Conservation (phyloP, 2,797 vertebrate genomes). For the Chaunax sp. region DNA sequence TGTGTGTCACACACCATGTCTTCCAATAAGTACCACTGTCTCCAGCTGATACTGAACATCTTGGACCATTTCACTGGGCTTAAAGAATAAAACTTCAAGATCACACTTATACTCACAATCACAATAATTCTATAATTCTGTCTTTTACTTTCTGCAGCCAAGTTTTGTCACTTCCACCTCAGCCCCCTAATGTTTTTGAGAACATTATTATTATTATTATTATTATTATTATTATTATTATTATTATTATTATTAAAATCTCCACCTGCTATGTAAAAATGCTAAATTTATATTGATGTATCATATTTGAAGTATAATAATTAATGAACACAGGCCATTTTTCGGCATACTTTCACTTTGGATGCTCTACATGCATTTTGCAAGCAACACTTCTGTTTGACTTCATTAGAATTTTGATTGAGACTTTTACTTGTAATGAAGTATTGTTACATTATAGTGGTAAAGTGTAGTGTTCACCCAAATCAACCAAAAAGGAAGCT, state of each 20-base stretch:
- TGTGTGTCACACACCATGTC: conserved; percentile 7
- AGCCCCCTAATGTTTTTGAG: not conserved
- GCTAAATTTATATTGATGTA: no score
- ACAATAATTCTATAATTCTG: not conserved
- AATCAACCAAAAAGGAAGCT: not conserved
- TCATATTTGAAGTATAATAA: no score
- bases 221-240: no score
- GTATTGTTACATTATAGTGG: no score
- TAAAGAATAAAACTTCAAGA: not conserved
- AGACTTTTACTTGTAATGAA: not conserved
- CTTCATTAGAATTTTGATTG: no score
- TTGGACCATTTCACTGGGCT: conserved; percentile 7
- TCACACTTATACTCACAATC: not conserved
- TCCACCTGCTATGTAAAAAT: no score
- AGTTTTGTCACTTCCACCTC: conserved; percentile 1
- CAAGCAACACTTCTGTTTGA: no score
- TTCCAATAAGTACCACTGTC: conserved; percentile 3
- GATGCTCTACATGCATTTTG: no score
- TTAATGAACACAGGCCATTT: no score
- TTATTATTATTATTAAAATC: conserved; percentile 27
- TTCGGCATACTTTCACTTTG: no score
- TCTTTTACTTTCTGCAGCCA: not conserved
- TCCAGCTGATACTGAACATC: conserved; percentile 2
- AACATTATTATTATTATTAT: no score
- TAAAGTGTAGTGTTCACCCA: no score